Conservation (phyloP, 2,797 vertebrate species). For the Leucoraja ocellata region DNA sequence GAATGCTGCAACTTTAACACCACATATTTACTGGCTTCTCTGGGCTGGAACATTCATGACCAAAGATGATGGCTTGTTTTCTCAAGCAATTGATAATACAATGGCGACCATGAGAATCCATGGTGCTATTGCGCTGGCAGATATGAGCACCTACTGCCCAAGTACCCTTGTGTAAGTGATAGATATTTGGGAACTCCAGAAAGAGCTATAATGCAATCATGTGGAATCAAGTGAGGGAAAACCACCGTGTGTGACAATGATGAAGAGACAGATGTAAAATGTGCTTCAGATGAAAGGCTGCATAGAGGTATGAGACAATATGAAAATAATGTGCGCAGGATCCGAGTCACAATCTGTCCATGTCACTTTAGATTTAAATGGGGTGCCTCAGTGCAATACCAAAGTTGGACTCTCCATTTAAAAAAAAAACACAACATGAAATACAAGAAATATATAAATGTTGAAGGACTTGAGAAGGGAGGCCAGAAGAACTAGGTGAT, state of each 20-base stretch:
- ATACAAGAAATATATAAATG: background rate
- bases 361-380: background rate
- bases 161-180: background rate
- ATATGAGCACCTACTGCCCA: background rate
- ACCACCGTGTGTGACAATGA: background rate
- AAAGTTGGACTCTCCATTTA: background rate
- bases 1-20: constrained; percentile 30
- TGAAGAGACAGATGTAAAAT: background rate
- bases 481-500: background rate
- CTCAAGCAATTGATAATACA: background rate
- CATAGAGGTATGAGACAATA: background rate
- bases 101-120: background rate
- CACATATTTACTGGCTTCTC: constrained; percentile 30
- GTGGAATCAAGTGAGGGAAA: background rate
- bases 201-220: background rate
- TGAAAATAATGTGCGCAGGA: background rate
- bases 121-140: background rate
- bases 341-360: background rate
- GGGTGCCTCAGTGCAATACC: background rate
- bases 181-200: background rate
- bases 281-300: background rate
- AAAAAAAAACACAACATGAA: background rate
- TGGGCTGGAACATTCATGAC: constrained; percentile 20
- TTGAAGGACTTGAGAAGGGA: background rate
- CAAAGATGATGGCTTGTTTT: background rate